These are phyloP conservation scores for Mesitornis unicolor DNA, from an alignment of 2,113 vertebrate genomes.

Conservation along the genomic window DNA sequence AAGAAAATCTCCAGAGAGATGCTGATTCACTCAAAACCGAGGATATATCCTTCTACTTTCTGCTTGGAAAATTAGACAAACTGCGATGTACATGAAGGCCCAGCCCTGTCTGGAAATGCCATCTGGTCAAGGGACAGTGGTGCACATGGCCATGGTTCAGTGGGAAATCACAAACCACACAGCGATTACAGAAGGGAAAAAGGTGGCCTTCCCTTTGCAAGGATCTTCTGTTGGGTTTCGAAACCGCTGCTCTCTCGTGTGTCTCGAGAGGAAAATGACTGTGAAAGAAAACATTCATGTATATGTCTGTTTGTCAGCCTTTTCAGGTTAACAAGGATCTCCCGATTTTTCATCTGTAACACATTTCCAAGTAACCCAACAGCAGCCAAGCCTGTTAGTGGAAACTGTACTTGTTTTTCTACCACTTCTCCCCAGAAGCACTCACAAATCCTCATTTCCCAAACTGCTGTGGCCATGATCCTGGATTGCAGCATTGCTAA, in stretches of 20 bases:
- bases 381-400: neutral
- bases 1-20: neutral
- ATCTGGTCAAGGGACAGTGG: neutral
- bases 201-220: neutral
- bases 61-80: neutral
- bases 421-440: neutral
- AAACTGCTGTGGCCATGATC: neutral
- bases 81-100: neutral
- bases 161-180: neutral
- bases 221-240: neutral
- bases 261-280: neutral
- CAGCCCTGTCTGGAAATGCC: neutral
- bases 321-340: neutral
- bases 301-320: fast-evolving
- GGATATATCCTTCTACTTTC: neutral
- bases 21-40: neutral
- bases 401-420: neutral
- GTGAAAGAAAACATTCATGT: neutral
- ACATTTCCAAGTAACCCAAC: neutral
- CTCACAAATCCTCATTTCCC: neutral
- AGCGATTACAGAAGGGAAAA: neutral
- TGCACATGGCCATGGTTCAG: neutral
- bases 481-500: neutral
- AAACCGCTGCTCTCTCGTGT: neutral
- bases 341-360: neutral